phyloP scores from a whole-genome alignment of 2,888 invertebrate species.

The Cantharis rustica region DNA sequence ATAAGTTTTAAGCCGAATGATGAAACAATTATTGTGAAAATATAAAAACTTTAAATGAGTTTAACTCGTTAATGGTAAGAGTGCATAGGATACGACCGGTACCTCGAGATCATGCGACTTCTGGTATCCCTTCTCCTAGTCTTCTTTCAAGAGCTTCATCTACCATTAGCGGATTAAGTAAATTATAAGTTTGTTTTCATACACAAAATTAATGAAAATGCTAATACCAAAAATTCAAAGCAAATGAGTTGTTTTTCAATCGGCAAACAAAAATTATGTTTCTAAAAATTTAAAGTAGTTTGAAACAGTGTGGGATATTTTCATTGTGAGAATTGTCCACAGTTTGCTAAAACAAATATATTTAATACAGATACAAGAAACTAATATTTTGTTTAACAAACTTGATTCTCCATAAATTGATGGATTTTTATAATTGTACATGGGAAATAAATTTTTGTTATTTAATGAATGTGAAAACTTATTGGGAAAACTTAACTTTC shows the following conservation, averaged over 20 bases:
- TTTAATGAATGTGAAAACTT: neutral
- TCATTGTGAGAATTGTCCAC: neutral
- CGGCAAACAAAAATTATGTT: neutral
- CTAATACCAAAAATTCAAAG: neutral
- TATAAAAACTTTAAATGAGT: neutral
- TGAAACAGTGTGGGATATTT: neutral
- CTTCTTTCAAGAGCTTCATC: too few species aligned
- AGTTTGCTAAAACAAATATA: neutral
- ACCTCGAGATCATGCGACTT: too few species aligned
- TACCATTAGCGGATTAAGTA: neutral
- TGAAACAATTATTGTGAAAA: neutral
- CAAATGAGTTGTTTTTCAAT: neutral
- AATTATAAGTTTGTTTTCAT: neutral
- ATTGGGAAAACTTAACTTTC: neutral
- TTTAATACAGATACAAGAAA: neutral
- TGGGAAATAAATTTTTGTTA: neutral
- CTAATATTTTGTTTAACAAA: neutral
- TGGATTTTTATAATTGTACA: neutral
- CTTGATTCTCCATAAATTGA: neutral
- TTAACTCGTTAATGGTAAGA: too few species aligned
- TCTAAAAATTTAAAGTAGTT: neutral
- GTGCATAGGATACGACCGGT: too few species aligned
- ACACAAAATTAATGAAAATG: neutral
- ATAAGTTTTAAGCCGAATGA: neutral
- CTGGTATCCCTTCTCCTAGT: too few species aligned